Percentiles rank a stretch among this genome's conserved stretches.
phyloP scores from a whole-genome alignment of 2,113 vertebrate genomes.

The Cygnus buccinator region DNA sequence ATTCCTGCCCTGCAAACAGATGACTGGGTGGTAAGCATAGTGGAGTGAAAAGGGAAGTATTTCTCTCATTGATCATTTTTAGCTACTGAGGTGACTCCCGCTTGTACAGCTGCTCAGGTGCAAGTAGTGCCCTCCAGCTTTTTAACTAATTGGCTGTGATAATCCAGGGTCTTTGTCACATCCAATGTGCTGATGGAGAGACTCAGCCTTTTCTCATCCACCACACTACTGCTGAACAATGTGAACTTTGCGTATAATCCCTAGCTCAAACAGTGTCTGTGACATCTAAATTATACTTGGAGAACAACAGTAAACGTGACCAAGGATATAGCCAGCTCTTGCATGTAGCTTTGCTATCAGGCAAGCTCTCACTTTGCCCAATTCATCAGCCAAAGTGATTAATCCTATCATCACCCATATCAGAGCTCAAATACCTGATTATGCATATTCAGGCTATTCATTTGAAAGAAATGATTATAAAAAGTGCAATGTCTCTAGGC shows the following conservation, averaged over 20 bases:
- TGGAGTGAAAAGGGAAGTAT: background rate
- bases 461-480: background rate
- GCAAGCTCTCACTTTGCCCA: background rate
- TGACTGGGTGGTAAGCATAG: background rate
- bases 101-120: background rate
- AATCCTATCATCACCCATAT: background rate
- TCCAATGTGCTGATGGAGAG: accelerated
- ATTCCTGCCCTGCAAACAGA: background rate
- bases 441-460: background rate
- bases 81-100: background rate
- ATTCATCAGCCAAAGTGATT: background rate
- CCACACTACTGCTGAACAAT: background rate
- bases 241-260: background rate
- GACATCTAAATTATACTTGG: background rate
- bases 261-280: background rate
- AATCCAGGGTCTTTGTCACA: background rate
- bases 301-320: background rate
- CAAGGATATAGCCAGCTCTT: background rate
- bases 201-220: background rate
- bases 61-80: background rate
- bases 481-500: background rate
- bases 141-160: background rate
- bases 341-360: background rate
- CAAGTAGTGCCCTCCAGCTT: background rate
- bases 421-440: background rate